Base-by-base conservation (phyloP, 2,888 invertebrate genomes). In the Ischnus inquisitorius region DNA sequence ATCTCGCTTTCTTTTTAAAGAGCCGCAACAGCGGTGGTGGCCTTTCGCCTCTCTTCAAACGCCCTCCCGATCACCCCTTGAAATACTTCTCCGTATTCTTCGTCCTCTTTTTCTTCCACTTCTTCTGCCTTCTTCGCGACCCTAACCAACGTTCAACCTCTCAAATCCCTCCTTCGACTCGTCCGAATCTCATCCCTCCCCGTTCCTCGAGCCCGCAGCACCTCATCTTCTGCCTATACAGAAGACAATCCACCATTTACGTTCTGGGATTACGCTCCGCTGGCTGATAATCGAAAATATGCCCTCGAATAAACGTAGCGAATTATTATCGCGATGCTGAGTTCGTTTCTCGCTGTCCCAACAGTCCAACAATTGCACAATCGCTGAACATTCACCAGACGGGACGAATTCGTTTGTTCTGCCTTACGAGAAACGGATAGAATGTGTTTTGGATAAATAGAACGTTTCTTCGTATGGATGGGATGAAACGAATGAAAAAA, bases 1-100 rank as follows among this genome's bases (percentile, higher is more conserved):
- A 93, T 93, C 92, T 93, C 92, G 92, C 91, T 93, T 93, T 92
- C 92, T 92, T 93, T 92, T 93, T 93, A 93, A 92, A 92, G 92
- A 92, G 91, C 88, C 91, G 90, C 89, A 64, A 41, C 64, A n/a
- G 76, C 78, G 64, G 16, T 64, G 88, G 89, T 90, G 90, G 90
- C 87, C 87, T 86, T 79, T 85, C 85, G 77, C 83, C 78, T 84
- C 60, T 77, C 82, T 78, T 79, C 69, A 74, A 64, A 51, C 78
- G 79, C 72, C 84, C 64, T 64, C 60, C 68, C 80, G 34, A 34
- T 34, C 79, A 79, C 46, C 57, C 62, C 25, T 60, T 62, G 46
- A 12, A 76, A 72, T 43, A 41, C 60, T 43, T 72, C 19, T 62
- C 39, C 64, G 16, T 62, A 16, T 41, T 28, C 16, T 51, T 34